Evolutionary conservation across 2,797 vertebrate species (phyloP), one percentile per base, ranked within the genome.

Genomic region (Nannoperca australis): DNA sequence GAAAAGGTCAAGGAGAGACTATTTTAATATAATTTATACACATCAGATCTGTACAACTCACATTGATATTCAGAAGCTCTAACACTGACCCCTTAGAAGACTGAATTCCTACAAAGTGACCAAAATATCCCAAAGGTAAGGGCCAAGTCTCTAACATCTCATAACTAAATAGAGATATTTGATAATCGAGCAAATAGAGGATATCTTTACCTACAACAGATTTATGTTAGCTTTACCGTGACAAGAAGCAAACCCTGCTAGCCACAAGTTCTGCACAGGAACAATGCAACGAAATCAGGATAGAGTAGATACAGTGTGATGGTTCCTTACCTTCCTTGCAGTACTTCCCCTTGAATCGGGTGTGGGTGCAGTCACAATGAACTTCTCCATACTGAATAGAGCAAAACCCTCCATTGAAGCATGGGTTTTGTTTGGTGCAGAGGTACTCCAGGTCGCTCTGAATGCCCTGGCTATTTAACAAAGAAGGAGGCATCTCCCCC

Each of bases 401-500:
- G 85, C 96, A 97, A 90, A 95, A 93, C 59, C 96, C 96, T 76
- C 96, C 96, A 51, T 99, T 97, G 85, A 97, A 97, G 89, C 97
- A 98, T 0, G 97, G 97, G 72, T 97, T 97, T 91, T 96, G 96
- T 79, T 95, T 94, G 85, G 94, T 93, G 89, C 97, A 97, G 90
- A 77, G 95, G 94, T 92, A 96, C 94, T 91, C 96, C 85, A 95
- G 92, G 74, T 96, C 96, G 0, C 94, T 96, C 78, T 96, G 94
- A 83, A 99, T 96, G 53, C 97, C 98, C 63, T 98, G 97, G 88
- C 97, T 97, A 42, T 97, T 97, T 76, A 98, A 73, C 76, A 98
- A 88, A n/a, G 94, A 93, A 0, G 97, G 97, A 1, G 97, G 97
- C 70, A 90, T 95, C 82, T 97, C 97, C 4, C 97, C 97, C 81